Evolutionary conservation across 2,888 invertebrate genomes (phyloP).

Genomic region (Macrophya annulata): DNA sequence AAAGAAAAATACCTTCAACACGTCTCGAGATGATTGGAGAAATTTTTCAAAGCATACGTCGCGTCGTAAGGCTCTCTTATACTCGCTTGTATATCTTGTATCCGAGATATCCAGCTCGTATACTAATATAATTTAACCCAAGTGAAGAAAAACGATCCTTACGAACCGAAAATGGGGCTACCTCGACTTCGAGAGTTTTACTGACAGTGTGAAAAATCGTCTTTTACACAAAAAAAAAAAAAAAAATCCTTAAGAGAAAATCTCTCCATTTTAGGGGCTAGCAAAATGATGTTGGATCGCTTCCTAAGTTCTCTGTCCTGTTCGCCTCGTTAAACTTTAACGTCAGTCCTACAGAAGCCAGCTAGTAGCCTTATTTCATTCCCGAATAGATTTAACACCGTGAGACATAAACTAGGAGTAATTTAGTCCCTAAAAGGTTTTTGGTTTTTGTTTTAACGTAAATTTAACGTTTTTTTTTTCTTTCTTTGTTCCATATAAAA

Average conservation of each 20-base stretch:
- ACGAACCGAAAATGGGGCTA: constrained; percentile 37
- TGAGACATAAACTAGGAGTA: background rate
- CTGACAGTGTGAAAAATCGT: constrained; percentile 57
- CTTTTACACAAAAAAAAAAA: background rate
- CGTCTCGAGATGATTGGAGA: constrained; percentile 56
- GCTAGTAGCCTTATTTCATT: background rate
- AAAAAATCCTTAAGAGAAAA: constrained; percentile 16
- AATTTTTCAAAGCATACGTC: constrained; percentile 61
- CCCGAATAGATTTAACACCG: background rate
- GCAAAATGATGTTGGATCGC: constrained; percentile 70
- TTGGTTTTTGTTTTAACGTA: background rate
- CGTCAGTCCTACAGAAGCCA: constrained; percentile 41
- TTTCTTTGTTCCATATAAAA: no score
- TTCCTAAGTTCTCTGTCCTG: constrained; percentile 66
- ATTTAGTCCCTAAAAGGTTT: constrained; percentile 5
- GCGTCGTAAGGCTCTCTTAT: background rate
- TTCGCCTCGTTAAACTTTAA: constrained; percentile 71
- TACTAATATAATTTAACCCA: constrained; percentile 60
- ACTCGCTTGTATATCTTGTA: no score
- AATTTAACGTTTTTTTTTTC: no score
- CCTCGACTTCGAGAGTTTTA: constrained; percentile 42
- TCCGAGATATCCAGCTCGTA: background rate
- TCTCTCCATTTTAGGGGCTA: constrained; percentile 24
- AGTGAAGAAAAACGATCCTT: constrained; percentile 64
- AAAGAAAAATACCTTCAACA: background rate